Percentiles rank a stretch among this genome's conserved stretches.
These are phyloP conservation scores for Nymphalis c-album DNA, from an alignment of 2,888 invertebrate species.

Conservation along the genomic window DNA sequence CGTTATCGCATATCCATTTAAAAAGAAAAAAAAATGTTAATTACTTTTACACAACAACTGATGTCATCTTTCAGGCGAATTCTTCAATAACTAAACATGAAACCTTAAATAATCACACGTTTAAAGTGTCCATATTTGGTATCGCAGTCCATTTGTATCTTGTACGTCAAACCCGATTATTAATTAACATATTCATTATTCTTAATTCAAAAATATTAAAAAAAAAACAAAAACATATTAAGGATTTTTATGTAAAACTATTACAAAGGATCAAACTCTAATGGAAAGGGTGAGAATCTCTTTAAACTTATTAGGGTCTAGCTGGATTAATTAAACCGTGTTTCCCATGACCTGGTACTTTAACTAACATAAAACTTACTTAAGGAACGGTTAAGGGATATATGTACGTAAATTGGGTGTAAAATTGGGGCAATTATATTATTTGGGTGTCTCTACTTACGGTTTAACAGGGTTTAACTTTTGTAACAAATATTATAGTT, in stretches of 20 bases:
- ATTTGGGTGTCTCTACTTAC: not conserved
- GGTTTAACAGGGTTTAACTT: not conserved
- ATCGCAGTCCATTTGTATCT: too few relatives aligned
- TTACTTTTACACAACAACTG: too few relatives aligned
- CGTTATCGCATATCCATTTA: too few relatives aligned
- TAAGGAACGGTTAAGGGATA: constrained; percentile 2
- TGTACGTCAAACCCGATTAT: too few relatives aligned
- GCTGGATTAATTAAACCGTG: constrained; percentile 56
- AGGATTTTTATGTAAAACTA: constrained; percentile 11
- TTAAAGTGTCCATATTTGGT: too few relatives aligned
- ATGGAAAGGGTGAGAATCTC: constrained; percentile 27
- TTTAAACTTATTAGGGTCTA: constrained; percentile 52
- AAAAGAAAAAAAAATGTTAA: too few relatives aligned
- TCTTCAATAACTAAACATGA: too few relatives aligned
- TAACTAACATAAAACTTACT: constrained; percentile 6
- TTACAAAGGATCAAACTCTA: constrained; percentile 17
- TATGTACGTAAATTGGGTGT: not conserved
- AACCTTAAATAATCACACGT: too few relatives aligned
- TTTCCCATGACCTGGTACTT: constrained; percentile 30
- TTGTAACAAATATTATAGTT: too few relatives aligned
- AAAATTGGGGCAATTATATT: constrained; percentile 2
- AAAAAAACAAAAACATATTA: not conserved
- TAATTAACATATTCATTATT: too few relatives aligned
- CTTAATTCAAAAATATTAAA: not conserved
- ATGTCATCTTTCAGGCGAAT: too few relatives aligned